Conservation (phyloP, 2,113 vertebrate species). For the Apodemus speciosus region DNA sequence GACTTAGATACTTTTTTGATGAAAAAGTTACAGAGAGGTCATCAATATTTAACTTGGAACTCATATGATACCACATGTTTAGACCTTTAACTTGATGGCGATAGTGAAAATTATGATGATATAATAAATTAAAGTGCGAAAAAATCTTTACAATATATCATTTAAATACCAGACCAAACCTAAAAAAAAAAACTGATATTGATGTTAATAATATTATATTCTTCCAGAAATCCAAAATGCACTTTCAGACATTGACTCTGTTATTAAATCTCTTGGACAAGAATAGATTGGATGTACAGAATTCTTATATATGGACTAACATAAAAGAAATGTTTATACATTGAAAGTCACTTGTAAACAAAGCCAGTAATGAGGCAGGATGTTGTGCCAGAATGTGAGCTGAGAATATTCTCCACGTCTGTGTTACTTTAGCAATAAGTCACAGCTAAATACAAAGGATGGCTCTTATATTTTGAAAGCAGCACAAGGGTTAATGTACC, state of each 20-base stretch:
- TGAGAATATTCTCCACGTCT: not conserved
- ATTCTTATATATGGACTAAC: not conserved
- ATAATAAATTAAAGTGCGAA: not conserved
- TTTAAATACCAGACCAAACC: not conserved
- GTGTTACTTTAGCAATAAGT: not conserved
- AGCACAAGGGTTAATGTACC: too few species aligned
- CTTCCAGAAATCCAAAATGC: not conserved
- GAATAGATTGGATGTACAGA: not conserved
- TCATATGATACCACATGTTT: not conserved
- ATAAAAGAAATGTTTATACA: not conserved
- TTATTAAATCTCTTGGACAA: not conserved
- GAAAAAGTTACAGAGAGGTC: not conserved
- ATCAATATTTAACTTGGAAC: constrained; percentile 6
- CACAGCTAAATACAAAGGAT: not conserved
- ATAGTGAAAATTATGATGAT: not conserved
- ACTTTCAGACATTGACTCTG: not conserved
- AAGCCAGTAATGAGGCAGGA: not conserved
- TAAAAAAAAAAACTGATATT: not conserved
- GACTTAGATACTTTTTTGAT: not conserved
- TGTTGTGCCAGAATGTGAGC: not conserved
- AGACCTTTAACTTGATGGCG: not conserved
- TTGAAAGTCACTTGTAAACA: not conserved
- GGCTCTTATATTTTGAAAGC: not conserved
- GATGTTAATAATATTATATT: not conserved
- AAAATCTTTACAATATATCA: not conserved